Conservation (phyloP, 2,113 vertebrate species). For the Micronisus gabar region DNA sequence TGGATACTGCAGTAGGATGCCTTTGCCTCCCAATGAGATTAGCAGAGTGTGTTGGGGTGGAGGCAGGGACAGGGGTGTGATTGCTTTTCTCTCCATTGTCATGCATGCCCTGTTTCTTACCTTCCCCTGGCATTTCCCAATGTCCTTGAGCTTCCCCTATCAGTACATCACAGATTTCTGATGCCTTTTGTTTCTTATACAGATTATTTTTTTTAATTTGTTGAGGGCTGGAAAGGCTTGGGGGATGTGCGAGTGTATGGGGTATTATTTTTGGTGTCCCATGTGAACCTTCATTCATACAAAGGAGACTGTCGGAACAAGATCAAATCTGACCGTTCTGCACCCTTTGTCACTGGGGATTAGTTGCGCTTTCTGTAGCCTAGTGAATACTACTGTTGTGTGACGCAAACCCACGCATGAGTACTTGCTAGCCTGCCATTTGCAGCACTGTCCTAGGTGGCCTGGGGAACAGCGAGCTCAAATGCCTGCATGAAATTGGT, state of each 20-base stretch:
- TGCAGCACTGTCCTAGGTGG: not conserved
- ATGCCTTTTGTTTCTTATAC: not conserved
- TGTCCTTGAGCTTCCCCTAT: not conserved
- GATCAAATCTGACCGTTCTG: not conserved
- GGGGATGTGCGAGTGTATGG: not conserved
- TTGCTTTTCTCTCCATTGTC: not conserved
- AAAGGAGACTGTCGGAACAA: not conserved
- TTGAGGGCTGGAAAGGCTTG: not conserved
- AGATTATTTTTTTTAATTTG: not conserved
- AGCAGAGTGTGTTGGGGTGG: not conserved
- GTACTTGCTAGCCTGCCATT: not conserved
- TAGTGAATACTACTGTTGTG: not conserved
- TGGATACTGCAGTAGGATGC: not conserved
- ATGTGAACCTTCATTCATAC: not conserved
- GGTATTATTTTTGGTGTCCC: not conserved
- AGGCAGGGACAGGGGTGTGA: not conserved
- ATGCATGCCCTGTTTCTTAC: not conserved
- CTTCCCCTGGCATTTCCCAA: not conserved
- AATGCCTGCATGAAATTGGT: not conserved
- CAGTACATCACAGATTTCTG: not conserved
- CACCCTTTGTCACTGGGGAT: not conserved
- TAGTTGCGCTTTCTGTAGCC: not conserved
- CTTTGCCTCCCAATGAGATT: not conserved
- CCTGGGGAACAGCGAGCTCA: not conserved
- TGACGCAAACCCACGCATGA: rapidly evolving